Base-by-base conservation (phyloP, 2,113 vertebrate species). In the Xyliphius kryptos region DNA sequence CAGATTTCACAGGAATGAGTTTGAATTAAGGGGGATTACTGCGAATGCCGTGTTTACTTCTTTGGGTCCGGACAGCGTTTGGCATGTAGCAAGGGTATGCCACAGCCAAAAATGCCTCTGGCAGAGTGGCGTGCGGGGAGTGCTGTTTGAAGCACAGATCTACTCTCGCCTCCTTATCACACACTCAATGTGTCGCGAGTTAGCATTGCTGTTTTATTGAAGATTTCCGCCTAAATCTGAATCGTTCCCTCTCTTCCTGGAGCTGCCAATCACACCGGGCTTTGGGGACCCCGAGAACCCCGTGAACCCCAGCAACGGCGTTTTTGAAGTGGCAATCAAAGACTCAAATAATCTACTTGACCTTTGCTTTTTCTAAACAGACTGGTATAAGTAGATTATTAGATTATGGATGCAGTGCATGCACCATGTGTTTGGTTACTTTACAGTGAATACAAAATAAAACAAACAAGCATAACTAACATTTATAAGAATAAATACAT, bases 1-100 rank as follows among this genome's bases (percentile, higher is more conserved):
- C 56, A 71, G 70, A 76, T 74, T 76, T 71, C 60, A 76, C 71
- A 74, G 55, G 66, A 76, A 73, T 69, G 54, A 71, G 73, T 61
- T 69, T 21, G 67, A 70, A 76, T 71, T 67, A 54, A 48, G 56
- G 40, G 58, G 71, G 75, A 79, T 79, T 79, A 76, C 56, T 68
- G 40, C 5, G 15, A 62, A 69, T 11, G 52, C 53, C 17, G 51
- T 66, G 70, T 70, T 67, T 68, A 66, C 64, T 72, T 76, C 59
- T 66, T 74, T 73, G 66, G 66, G 67, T 65, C 58, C 58, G 72
- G 58, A 71, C 68, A 61, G 63, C 56, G 54, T 56, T 68, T 76
- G 76, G 77, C 77, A 68, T 71, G 77, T 71, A 66, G 55, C 10
- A 36, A 38, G 37, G 15, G 61, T 53, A 63, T 10, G 43, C 37